Evolutionary conservation across 1,140 invertebrate genomes (phyloP), one percentile per base, ranked within the genome.

Genomic region (Anastrepha ludens): DNA sequence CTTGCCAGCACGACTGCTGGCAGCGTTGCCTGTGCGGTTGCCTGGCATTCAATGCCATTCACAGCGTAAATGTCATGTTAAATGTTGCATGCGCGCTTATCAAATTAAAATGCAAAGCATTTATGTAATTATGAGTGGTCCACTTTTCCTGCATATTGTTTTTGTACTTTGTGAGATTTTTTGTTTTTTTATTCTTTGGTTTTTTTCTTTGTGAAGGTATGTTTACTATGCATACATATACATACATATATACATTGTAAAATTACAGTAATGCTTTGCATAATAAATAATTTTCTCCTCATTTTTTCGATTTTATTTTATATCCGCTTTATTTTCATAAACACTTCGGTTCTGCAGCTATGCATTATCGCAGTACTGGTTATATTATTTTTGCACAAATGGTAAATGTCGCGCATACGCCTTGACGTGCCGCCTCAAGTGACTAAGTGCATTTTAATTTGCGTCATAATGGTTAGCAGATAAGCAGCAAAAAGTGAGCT

Each of bases 41-140:
- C 44, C n/a, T 50, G 44, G 74, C 74, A n/a, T 81, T 81, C 74
- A 81, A 81, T 81, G 74, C 74, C 47, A 81, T 55, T 81, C 74
- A 81, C 74, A 81, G 47, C 74, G 44, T 55, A 58, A 81, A 81
- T 74, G 67, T 74, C 67, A 74, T 74, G 67, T 74, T 74, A 74
- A 74, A 74, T 81, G 74, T 81, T 81, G 47, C 74, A 58, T 81
- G 74, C 44, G 17, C 17, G 74, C 9, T 81, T 81, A 55, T 81
- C 44, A 81, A 81, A 81, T 81, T 81, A 81, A 81, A 81, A 81
- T 81, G 44, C 17, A 81, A 81, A 81, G 74, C 74, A 55, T 81
- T 55, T 47, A 81, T 81, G 74, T n/a, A 81, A 81, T 81, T 81
- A 81, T 55, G 74, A 13, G 44, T 81, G 20, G 47, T 67, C 29